phyloP scores from a whole-genome alignment of 2,888 invertebrate genomes.

The Herminia tarsipennalis region DNA sequence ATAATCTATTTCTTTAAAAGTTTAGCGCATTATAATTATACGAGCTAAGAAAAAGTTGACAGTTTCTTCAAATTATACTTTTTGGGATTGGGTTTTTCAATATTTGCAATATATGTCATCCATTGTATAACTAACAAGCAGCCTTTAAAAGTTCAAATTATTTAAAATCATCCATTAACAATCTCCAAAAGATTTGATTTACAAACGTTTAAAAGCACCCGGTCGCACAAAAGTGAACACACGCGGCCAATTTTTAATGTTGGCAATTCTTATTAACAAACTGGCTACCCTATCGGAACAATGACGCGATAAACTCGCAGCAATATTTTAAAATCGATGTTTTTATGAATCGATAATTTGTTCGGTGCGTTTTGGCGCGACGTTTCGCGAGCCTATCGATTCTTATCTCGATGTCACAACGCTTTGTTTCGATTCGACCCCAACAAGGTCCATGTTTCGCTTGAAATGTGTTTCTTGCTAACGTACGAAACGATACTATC shows the following conservation, averaged over 20 bases:
- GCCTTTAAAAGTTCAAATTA: slow-evolving; percentile 15
- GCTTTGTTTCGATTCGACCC: slow-evolving; percentile 83
- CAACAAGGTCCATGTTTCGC: slow-evolving; percentile 81
- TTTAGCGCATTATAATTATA: too few species aligned
- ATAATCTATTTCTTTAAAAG: too few species aligned
- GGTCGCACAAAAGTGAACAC: slow-evolving; percentile 38
- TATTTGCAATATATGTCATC: too few species aligned
- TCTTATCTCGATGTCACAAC: slow-evolving; percentile 81
- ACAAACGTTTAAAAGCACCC: slow-evolving; percentile 29
- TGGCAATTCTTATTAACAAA: slow-evolving; percentile 38
- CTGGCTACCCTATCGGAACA: slow-evolving; percentile 75
- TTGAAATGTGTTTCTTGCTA: slow-evolving; percentile 85
- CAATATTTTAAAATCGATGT: slow-evolving; percentile 84
- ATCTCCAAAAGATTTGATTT: slow-evolving; percentile 22
- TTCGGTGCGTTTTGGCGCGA: slow-evolving; percentile 81
- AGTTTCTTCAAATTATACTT: too few species aligned
- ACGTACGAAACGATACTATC: slow-evolving; percentile 81
- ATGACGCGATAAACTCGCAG: slow-evolving; percentile 75
- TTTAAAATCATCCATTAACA: slow-evolving; percentile 32
- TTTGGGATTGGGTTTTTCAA: too few species aligned
- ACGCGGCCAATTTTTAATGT: slow-evolving; percentile 33
- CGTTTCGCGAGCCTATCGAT: slow-evolving; percentile 82
- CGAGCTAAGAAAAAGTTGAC: too few species aligned
- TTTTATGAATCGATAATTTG: slow-evolving; percentile 86
- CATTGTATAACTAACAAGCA: slow-evolving; percentile 22